Evolutionary conservation across 64 coral and sea anemone species (phyloP).

Genomic region (Pocillopora verrucosa): DNA sequence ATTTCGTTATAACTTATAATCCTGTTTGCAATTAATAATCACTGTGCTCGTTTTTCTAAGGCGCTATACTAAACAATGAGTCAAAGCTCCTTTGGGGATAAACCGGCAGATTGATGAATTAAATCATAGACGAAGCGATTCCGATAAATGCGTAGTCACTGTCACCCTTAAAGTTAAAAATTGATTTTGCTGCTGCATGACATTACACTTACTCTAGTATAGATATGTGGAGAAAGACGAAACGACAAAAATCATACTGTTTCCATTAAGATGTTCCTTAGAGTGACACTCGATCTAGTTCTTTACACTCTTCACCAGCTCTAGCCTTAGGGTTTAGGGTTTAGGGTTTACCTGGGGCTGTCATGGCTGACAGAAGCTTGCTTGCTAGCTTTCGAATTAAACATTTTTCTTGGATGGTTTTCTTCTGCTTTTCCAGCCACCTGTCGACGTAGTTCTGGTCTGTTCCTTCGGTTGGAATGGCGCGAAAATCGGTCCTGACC

Average conservation of each 20-base stretch:
- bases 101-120: not conserved
- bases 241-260: too few species aligned
- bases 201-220: too few species aligned
- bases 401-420: not conserved
- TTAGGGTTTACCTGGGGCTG: too few species aligned
- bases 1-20: not conserved
- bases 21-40: constrained; percentile 26
- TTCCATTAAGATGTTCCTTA: too few species aligned
- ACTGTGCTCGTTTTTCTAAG: constrained; percentile 13
- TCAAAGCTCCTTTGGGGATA: constrained; percentile 11
- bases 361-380: too few species aligned
- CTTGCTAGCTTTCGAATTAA: too few species aligned
- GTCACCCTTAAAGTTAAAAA: not conserved
- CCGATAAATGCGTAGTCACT: constrained; percentile 2
- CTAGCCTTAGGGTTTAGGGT: too few species aligned
- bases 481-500: constrained; percentile 15
- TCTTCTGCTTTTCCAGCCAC: constrained; percentile 28
- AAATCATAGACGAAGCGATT: not conserved
- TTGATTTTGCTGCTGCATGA: too few species aligned
- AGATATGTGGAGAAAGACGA: too few species aligned
- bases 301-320: too few species aligned
- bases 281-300: too few species aligned
- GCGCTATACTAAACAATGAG: too few species aligned
- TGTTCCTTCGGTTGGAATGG: constrained; percentile 13
- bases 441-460: constrained; percentile 29